phyloP scores from a whole-genome alignment of 2,797 vertebrate species.

The Trichosurus vulpecula region DNA sequence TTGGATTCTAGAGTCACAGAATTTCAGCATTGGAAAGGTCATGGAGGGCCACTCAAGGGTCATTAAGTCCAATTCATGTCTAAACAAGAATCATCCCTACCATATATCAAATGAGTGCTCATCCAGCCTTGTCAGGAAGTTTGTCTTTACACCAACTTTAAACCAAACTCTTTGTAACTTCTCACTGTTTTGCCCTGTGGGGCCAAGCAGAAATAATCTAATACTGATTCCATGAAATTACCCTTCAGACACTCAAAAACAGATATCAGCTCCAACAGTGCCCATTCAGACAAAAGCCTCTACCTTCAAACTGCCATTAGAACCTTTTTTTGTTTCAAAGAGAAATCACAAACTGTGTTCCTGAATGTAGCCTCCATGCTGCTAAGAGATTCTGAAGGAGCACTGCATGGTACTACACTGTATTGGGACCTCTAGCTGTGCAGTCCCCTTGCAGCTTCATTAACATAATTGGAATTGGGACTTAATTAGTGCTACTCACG shows the following conservation, averaged over 20 bases:
- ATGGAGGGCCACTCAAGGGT: background rate
- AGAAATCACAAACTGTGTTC: constrained; percentile 55
- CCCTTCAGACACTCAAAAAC: background rate
- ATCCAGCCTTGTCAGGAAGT: background rate
- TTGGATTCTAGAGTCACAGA: background rate
- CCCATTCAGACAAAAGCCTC: constrained; percentile 6
- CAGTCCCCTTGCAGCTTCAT: constrained; percentile 47
- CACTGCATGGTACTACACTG: background rate
- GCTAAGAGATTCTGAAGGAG: constrained; percentile 29
- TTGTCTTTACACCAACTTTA: background rate
- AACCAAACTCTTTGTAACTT: background rate
- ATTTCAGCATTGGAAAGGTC: background rate
- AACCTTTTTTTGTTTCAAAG: constrained; percentile 24
- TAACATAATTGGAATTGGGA: constrained; percentile 65
- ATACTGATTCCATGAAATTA: background rate
- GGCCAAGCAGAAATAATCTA: background rate
- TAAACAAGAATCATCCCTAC: background rate
- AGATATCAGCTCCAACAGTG: background rate
- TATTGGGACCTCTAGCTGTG: constrained; percentile 16
- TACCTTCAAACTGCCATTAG: background rate
- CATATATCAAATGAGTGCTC: background rate
- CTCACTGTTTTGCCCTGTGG: background rate
- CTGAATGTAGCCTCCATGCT: background rate
- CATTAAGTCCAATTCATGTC: background rate
- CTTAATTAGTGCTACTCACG: constrained; percentile 61